Base-by-base conservation (phyloP, 2,113 vertebrate genomes). In the Oncorhynchus gorbuscha region DNA sequence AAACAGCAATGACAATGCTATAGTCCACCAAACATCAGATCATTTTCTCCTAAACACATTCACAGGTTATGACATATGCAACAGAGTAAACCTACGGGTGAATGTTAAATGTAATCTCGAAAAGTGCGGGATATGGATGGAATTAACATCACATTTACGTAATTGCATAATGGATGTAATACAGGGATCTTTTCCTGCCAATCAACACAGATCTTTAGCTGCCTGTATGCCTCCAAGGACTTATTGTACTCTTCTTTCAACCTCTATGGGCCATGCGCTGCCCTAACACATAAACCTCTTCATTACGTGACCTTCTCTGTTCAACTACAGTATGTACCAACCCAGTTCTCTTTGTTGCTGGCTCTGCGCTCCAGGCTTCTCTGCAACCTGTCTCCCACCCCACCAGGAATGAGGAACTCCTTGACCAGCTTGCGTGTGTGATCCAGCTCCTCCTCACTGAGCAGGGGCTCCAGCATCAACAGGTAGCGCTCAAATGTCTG, bases 281-380 rank as follows among this genome's bases (percentile, higher is more conserved):
- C 16, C 16, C 39, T 45, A 45, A 2, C 8, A 45, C 39, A 45
- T 58, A 58, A 62, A 7, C 59, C 13, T 24, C 16, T 13, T 8
- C n/a, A 3, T 8, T 62, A 22, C 24, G 1, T 24, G 59, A 62
- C n/a, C 59, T 3, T 18, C 22, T 30, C 14, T 12, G 70, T 16
- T 14, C 51, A 14, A 55, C 82, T 79, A 64, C n/a, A 51, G 59
- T 76, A 88, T 73, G 18, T 94, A 98, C 98, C 97, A 97, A 99
- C 98, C 98, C 97, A 99, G 93, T 99, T 99, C 12, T 99, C 97
- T 0, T 84, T 94, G 87, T 98, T 99, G 80, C 71, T 93, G 30
- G 96, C 95, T 69, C 95, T 91, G 48, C 96, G 94, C 84, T 99
- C 96, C 83, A 99, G 91, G 26, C 95, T 91, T 74, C 95, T 97